Percentiles rank a stretch among this genome's conserved stretches.
These are phyloP conservation scores for Melanostoma scalare DNA, from an alignment of 2,888 invertebrate genomes.

Conservation along the genomic window DNA sequence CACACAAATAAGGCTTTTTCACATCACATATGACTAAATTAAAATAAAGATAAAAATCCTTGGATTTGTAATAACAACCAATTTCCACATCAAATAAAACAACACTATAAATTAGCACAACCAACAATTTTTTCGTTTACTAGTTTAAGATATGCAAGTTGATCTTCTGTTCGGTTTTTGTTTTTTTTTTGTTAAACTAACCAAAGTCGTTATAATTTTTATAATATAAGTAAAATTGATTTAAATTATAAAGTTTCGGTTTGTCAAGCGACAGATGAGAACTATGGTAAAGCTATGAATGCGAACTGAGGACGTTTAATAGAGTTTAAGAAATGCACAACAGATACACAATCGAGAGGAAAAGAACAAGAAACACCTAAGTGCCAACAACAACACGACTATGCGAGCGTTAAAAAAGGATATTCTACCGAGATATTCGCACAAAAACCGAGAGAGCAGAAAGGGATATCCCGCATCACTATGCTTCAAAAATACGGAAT, in stretches of 20 bases:
- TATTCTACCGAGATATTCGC: not conserved
- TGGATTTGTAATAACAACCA: not conserved
- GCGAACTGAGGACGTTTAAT: conserved; percentile 53
- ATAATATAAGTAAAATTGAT: not conserved
- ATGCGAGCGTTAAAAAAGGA: not conserved
- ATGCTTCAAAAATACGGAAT: too few relatives aligned
- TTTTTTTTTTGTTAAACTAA: not conserved
- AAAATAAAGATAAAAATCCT: not conserved
- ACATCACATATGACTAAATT: conserved; percentile 21
- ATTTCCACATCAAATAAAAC: conserved; percentile 12
- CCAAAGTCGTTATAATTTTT: not conserved
- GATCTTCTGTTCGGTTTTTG: conserved; percentile 17
- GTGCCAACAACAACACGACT: not conserved
- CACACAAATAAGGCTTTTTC: conserved; percentile 27
- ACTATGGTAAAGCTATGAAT: conserved; percentile 49
- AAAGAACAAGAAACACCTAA: not conserved
- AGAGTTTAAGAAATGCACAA: conserved; percentile 46
- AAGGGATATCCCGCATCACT: not conserved
- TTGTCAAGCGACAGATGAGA: conserved; percentile 32
- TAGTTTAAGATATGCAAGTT: conserved; percentile 29
- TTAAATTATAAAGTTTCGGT: not conserved
- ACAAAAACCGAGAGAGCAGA: conserved; percentile 1
- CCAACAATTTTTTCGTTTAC: conserved; percentile 20
- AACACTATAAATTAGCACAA: conserved; percentile 38
- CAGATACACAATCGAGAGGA: conserved; percentile 59